phyloP scores from a whole-genome alignment of 2,797 vertebrate genomes.

The Netta rufina region DNA sequence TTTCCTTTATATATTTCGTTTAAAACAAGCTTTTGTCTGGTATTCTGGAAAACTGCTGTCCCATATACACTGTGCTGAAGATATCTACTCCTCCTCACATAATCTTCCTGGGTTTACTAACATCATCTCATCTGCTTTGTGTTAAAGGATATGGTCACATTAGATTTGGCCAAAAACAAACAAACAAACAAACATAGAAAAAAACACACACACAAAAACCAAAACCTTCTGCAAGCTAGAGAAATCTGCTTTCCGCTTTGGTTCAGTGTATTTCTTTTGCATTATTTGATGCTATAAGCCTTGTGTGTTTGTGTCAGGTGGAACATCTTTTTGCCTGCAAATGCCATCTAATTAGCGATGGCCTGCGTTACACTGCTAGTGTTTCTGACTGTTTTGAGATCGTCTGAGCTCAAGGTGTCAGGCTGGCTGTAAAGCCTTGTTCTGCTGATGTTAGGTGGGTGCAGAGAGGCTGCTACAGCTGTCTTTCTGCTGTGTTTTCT shows the following conservation, averaged over 20 bases:
- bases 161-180: neutral
- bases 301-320: neutral
- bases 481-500: neutral
- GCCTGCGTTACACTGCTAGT: accelerated
- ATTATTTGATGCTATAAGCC: neutral
- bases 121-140: accelerated
- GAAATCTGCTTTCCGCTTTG: neutral
- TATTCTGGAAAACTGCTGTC: slow-evolving; percentile 38
- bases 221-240: neutral
- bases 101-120: neutral
- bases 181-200: too few species aligned
- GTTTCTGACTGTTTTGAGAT: neutral
- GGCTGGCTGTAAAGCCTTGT: neutral
- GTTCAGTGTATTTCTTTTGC: neutral
- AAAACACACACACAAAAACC: too few species aligned
- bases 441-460: neutral
- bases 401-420: neutral
- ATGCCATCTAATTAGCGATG: accelerated
- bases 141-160: neutral
- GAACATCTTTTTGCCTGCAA: neutral
- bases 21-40: slow-evolving; percentile 3
- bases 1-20: neutral
- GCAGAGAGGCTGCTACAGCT: neutral
- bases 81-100: neutral
- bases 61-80: slow-evolving; percentile 17